phyloP scores from a whole-genome alignment of 2,888 invertebrate genomes.

The Epirrhoe tristata region DNA sequence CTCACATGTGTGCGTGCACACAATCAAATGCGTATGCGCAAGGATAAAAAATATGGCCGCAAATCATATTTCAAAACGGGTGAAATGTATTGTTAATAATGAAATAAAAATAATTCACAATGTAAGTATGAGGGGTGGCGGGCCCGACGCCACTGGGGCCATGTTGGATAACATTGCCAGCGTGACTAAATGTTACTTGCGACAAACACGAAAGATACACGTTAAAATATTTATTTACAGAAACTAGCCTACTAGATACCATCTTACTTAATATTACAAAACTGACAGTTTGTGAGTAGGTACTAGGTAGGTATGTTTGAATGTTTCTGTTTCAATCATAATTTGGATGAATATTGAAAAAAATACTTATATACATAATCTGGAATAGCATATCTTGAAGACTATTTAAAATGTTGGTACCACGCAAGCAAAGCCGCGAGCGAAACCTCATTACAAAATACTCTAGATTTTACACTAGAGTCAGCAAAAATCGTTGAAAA shows the following conservation, averaged over 20 bases:
- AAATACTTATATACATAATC: too few relatives aligned
- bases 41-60: constrained; percentile 75
- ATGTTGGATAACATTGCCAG: constrained; percentile 77
- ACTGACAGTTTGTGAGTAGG: too few relatives aligned
- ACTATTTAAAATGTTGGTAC: too few relatives aligned
- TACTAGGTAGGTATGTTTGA: too few relatives aligned
- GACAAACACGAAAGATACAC: not conserved
- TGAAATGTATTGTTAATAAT: constrained; percentile 84
- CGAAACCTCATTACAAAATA: too few relatives aligned
- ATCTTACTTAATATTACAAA: constrained; percentile 19
- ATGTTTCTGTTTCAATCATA: too few relatives aligned
- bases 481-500: too few relatives aligned
- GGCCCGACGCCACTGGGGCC: constrained; percentile 61
- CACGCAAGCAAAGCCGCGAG: too few relatives aligned
- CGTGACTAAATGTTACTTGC: constrained; percentile 64
- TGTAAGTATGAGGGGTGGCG: constrained; percentile 59
- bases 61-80: constrained; percentile 84
- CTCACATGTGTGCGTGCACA: constrained; percentile 41
- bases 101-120: constrained; percentile 76
- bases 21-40: constrained; percentile 53
- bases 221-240: constrained; percentile 32
- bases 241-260: constrained; percentile 28
- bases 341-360: too few relatives aligned
- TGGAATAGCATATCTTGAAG: too few relatives aligned
- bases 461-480: too few relatives aligned